Evolutionary conservation across 2,113 vertebrate genomes (phyloP).

Genomic region (Stercorarius parasiticus): DNA sequence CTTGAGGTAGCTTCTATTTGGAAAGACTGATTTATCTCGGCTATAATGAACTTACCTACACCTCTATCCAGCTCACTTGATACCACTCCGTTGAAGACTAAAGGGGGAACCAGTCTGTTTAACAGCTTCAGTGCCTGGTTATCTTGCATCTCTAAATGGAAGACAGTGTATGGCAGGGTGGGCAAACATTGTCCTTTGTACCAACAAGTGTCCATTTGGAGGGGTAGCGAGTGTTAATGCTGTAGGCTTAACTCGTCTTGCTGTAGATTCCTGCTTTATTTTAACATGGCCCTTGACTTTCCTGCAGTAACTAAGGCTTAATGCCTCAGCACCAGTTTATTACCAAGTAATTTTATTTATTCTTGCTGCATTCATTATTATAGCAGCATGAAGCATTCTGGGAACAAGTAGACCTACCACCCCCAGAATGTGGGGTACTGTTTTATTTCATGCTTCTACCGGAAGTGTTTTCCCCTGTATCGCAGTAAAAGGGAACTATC

Average conservation of each 20-base stretch:
- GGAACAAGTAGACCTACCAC: not conserved
- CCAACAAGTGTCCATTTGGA: not conserved
- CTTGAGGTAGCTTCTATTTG: not conserved
- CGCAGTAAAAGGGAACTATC: not conserved
- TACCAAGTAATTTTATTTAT: not conserved
- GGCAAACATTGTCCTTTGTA: not conserved
- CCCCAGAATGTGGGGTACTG: not conserved
- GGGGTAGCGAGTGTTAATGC: not conserved
- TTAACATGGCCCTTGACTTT: not conserved
- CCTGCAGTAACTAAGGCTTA: not conserved
- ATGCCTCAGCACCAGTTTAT: not conserved
- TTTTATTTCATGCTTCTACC: not conserved
- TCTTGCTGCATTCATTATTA: not conserved
- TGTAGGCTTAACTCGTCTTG: not conserved
- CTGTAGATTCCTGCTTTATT: not conserved
- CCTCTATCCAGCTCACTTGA: not conserved
- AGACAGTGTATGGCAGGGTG: not conserved
- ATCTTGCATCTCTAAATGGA: not conserved
- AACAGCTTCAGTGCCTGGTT: not conserved
- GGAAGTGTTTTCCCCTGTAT: not conserved
- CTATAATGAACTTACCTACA: accelerated
- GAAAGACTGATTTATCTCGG: not conserved
- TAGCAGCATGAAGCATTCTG: not conserved
- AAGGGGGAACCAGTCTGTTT: not conserved
- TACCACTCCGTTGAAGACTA: not conserved